Conservation (phyloP, 2,797 vertebrate genomes). For the Orientallactaga sibirica region DNA sequence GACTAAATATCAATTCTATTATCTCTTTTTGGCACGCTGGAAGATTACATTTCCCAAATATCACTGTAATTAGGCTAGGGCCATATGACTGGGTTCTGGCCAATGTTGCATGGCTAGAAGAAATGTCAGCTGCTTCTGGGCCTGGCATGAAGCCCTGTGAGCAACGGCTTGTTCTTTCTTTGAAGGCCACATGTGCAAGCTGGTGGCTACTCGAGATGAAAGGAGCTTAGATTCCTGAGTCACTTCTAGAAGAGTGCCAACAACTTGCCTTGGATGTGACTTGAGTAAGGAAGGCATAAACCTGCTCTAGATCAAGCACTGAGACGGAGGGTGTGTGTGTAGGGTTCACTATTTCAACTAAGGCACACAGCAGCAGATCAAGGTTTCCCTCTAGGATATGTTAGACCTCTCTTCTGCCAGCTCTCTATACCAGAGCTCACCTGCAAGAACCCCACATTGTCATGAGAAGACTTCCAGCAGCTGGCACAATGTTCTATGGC, state of each 20-base stretch:
- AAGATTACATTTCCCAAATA: not conserved
- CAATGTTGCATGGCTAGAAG: not conserved
- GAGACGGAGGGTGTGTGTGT: not conserved
- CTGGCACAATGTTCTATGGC: rapidly evolving
- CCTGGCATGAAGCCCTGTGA: not conserved
- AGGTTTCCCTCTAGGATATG: not conserved
- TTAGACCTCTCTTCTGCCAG: not conserved
- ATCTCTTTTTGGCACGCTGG: not conserved
- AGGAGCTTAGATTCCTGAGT: not conserved
- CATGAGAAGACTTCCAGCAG: not conserved
- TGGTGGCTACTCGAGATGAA: not conserved
- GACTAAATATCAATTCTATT: not conserved
- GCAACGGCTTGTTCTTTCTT: not conserved
- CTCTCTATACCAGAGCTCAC: not conserved
- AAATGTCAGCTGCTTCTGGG: not conserved
- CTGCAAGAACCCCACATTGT: not conserved
- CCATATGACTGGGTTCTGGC: not conserved
- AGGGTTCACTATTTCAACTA: not conserved
- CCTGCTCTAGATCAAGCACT: not conserved
- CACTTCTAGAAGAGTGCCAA: not conserved
- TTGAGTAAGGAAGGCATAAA: not conserved
- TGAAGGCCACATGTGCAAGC: not conserved
- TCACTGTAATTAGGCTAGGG: not conserved
- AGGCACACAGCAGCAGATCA: not conserved
- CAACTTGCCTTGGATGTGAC: not conserved